phyloP scores from a whole-genome alignment of 2,113 vertebrate species.

The Chaetodon auriga region DNA sequence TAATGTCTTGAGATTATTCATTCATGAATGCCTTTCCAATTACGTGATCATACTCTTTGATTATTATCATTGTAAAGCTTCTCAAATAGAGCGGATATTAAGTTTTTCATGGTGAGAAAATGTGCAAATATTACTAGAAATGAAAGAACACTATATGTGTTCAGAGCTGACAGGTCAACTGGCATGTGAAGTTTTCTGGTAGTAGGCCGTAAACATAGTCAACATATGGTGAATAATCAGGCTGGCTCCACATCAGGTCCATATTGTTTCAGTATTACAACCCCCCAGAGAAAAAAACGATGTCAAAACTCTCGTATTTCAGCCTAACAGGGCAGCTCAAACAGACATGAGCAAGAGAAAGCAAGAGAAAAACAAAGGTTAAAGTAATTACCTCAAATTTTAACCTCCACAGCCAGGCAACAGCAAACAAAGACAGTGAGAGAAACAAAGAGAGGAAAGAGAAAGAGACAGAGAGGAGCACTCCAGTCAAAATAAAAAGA shows the following conservation, averaged over 20 bases:
- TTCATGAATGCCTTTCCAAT: slow-evolving; percentile 18
- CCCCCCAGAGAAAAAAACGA: not conserved
- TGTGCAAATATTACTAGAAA: not conserved
- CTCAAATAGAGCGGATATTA: not conserved
- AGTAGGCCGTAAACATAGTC: not conserved
- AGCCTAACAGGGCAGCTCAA: not conserved
- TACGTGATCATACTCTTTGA: not conserved
- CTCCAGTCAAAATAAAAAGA: slow-evolving; percentile 15
- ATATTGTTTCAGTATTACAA: too few relatives aligned
- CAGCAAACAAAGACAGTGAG: not conserved
- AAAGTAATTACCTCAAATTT: not conserved
- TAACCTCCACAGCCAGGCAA: not conserved
- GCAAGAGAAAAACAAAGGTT: not conserved
- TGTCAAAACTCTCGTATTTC: not conserved
- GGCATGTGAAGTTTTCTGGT: not conserved
- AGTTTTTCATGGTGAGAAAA: not conserved
- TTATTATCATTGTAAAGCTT: not conserved
- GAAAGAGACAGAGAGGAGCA: not conserved
- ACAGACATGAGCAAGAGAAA: not conserved
- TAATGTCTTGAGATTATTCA: slow-evolving; percentile 7
- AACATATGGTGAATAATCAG: not conserved
- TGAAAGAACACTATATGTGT: not conserved
- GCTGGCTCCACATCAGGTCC: not conserved
- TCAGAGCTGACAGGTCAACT: not conserved
- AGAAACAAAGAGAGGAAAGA: not conserved